Conservation (phyloP, 2,797 vertebrate genomes). For the Dendrocincla fuliginosa region DNA sequence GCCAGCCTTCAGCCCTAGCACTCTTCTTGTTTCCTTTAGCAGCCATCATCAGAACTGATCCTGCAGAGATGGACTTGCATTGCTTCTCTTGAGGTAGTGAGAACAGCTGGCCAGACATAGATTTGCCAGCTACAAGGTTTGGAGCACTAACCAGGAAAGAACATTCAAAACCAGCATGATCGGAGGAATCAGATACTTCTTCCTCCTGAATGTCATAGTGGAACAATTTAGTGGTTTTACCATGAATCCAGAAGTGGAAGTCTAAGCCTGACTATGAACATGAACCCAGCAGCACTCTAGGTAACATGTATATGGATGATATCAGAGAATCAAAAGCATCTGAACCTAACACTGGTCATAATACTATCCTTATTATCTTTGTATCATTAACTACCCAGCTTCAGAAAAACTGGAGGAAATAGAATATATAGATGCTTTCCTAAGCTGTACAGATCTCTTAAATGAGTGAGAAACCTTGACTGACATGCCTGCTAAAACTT, state of each 20-base stretch:
- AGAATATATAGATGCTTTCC: background rate
- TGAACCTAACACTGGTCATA: background rate
- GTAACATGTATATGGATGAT: background rate
- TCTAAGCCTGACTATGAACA: background rate
- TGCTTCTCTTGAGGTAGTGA: fast-evolving
- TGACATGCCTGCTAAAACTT: background rate
- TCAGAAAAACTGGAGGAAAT: background rate
- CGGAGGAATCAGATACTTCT: background rate
- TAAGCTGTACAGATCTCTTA: background rate
- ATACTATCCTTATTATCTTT: background rate
- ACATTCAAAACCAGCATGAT: background rate
- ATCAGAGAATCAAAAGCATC: background rate
- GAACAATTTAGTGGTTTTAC: background rate
- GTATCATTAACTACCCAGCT: background rate
- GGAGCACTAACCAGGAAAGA: background rate
- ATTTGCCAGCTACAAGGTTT: background rate
- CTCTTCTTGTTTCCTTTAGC: background rate
- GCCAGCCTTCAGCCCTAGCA: background rate
- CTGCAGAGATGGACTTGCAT: background rate
- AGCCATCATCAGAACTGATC: background rate
- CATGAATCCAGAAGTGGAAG: background rate
- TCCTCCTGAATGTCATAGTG: background rate
- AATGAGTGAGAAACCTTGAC: background rate
- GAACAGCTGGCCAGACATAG: background rate
- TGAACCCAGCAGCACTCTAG: background rate